A percentile compares a stretch with the other conserved stretches of the same genome.
Evolutionary conservation across 2,888 invertebrate genomes (phyloP).

Genomic region (Cephus spinipes): DNA sequence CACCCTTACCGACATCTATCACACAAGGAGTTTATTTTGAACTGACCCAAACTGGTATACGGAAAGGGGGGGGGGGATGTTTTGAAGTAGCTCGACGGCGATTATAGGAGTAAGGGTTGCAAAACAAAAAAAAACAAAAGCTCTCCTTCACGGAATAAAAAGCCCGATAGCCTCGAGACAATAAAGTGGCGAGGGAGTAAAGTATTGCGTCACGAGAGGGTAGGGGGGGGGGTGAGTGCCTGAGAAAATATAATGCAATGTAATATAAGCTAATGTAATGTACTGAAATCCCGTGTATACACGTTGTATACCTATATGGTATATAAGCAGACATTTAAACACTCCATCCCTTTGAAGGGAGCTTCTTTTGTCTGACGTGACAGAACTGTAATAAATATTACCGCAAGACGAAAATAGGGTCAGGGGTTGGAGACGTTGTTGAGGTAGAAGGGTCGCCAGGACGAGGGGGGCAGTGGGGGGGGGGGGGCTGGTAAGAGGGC

Average conservation of each 20-base stretch:
- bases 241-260: neutral
- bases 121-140: neutral
- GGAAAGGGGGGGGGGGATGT: neutral
- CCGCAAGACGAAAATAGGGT: conserved; percentile 26
- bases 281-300: neutral
- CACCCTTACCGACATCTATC: neutral
- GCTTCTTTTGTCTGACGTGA: conserved; percentile 33
- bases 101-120: neutral
- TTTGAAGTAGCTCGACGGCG: neutral
- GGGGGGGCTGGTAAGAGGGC: neutral
- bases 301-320: conserved; percentile 10
- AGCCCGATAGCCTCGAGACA: neutral
- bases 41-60: neutral
- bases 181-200: neutral
- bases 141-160: neutral
- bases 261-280: neutral
- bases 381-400: conserved; percentile 51
- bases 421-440: conserved; percentile 12
- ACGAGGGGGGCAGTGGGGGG: neutral
- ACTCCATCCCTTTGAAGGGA: conserved; percentile 27
- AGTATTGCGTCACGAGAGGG: neutral
- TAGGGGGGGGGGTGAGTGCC: neutral
- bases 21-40: neutral
- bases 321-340: conserved; percentile 29
- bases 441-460: conserved; percentile 9